Evolutionary conservation across 2,888 invertebrate genomes (phyloP).

Genomic region (Bugulina stolonifera): DNA sequence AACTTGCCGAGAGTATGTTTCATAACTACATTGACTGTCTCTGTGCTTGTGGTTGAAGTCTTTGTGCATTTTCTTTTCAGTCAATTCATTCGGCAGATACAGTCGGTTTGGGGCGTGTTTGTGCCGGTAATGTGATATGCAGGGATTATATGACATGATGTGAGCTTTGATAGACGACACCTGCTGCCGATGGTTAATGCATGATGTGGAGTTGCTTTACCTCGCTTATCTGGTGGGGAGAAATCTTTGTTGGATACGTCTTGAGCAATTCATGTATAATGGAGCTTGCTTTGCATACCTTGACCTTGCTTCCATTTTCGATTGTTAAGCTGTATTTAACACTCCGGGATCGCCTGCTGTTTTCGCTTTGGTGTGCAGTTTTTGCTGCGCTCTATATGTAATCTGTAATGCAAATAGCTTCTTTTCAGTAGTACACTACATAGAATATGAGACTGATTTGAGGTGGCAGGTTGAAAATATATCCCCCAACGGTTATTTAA

Average conservation of each 20-base stretch:
- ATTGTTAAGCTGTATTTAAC: slow-evolving; percentile 26
- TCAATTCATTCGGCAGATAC: slow-evolving; percentile 30
- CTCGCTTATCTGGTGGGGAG: neutral
- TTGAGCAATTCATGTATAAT: neutral
- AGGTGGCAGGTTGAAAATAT: too few relatives aligned
- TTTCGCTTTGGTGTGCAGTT: neutral
- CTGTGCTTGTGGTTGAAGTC: slow-evolving; percentile 27
- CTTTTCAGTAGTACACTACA: too few relatives aligned
- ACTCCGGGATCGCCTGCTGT: neutral
- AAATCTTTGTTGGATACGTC: too few relatives aligned
- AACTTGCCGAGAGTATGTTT: slow-evolving; percentile 27
- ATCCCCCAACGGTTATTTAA: too few relatives aligned
- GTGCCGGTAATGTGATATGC: too few relatives aligned
- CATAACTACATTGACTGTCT: slow-evolving; percentile 26
- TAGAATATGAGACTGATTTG: too few relatives aligned
- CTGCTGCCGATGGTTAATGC: neutral
- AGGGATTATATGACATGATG: too few relatives aligned
- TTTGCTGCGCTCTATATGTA: neutral
- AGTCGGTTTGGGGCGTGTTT: too few relatives aligned
- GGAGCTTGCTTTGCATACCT: slow-evolving; percentile 28
- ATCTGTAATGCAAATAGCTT: too few relatives aligned
- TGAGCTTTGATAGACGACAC: too few relatives aligned
- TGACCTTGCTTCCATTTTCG: slow-evolving; percentile 11
- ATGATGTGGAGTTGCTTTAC: too few relatives aligned
- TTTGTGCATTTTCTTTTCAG: slow-evolving; percentile 27